Conservation (phyloP, 2,113 vertebrate genomes). For the Dicentrarchus labrax region DNA sequence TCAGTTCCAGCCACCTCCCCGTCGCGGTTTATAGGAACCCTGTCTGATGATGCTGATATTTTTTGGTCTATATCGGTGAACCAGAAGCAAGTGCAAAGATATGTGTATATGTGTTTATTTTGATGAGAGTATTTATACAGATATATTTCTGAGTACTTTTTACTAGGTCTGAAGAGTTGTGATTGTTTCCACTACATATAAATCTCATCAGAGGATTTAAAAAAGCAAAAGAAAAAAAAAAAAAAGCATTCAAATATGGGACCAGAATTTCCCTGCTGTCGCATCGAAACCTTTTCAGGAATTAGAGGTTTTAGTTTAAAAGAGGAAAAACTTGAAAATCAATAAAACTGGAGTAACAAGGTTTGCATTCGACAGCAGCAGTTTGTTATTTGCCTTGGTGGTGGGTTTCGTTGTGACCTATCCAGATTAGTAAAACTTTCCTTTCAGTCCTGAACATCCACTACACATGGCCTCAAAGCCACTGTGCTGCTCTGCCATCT, state of each 20-base stretch:
- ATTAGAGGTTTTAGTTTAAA: constrained; percentile 28
- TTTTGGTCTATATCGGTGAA: constrained; percentile 52
- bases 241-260: constrained; percentile 52
- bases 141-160: constrained; percentile 77
- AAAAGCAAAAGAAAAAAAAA: background rate
- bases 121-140: constrained; percentile 80
- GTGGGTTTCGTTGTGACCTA: constrained; percentile 55
- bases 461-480: constrained; percentile 66
- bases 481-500: constrained; percentile 67
- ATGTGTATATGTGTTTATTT: constrained; percentile 76
- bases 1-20: constrained; percentile 24
- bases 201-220: constrained; percentile 37
- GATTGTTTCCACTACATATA: constrained; percentile 53
- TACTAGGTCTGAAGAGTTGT: constrained; percentile 59
- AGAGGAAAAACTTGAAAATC: constrained; percentile 48
- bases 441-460: constrained; percentile 46
- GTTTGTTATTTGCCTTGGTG: constrained; percentile 60
- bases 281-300: constrained; percentile 59
- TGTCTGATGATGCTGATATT: constrained; percentile 56
- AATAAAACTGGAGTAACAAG: constrained; percentile 47
- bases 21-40: constrained; percentile 32
- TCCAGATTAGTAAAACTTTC: constrained; percentile 60
- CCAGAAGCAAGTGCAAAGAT: constrained; percentile 61
- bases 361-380: constrained; percentile 59
- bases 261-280: constrained; percentile 68